A percentile compares a stretch with the other conserved stretches of the same genome.
phyloP scores from a whole-genome alignment of 2,888 invertebrate species.

The Mesoligia furuncula region DNA sequence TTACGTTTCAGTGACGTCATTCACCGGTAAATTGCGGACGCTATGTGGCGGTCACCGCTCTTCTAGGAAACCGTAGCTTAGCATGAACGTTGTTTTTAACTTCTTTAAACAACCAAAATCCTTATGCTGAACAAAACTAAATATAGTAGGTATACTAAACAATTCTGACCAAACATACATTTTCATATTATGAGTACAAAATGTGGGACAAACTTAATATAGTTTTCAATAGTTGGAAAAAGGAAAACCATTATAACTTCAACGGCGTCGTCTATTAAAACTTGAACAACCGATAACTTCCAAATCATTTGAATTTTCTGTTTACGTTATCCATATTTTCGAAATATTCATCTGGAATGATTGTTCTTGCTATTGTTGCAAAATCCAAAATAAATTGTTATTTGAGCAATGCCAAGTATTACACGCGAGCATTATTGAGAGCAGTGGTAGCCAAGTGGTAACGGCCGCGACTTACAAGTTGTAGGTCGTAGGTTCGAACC shows the following conservation, averaged over 20 bases:
- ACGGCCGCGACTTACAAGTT: too few relatives aligned
- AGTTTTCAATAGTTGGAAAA: conserved; percentile 48
- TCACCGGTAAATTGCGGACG: too few relatives aligned
- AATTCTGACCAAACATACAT: neutral
- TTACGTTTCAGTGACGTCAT: too few relatives aligned
- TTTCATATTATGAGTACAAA: conserved; percentile 1
- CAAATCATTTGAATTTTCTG: conserved; percentile 33
- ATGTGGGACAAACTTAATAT: conserved; percentile 23
- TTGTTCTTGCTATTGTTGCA: too few relatives aligned
- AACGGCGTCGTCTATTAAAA: conserved; percentile 41
- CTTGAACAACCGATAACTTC: conserved; percentile 48
- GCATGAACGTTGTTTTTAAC: neutral
- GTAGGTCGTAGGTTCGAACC: too few relatives aligned
- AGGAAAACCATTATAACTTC: conserved; percentile 57
- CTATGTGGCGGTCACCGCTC: too few relatives aligned
- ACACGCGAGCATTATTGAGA: too few relatives aligned
- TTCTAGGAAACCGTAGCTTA: too few relatives aligned
- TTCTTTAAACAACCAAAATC: neutral
- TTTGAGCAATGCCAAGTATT: too few relatives aligned
- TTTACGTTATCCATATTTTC: conserved; percentile 8
- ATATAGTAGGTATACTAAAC: neutral
- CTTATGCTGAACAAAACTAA: neutral
- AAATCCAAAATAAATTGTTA: neutral
- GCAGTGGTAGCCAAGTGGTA: too few relatives aligned
- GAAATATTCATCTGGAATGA: neutral